These are phyloP conservation scores for Ectemnius cavifrons DNA, from an alignment of 2,888 invertebrate genomes.

Conservation along the genomic window DNA sequence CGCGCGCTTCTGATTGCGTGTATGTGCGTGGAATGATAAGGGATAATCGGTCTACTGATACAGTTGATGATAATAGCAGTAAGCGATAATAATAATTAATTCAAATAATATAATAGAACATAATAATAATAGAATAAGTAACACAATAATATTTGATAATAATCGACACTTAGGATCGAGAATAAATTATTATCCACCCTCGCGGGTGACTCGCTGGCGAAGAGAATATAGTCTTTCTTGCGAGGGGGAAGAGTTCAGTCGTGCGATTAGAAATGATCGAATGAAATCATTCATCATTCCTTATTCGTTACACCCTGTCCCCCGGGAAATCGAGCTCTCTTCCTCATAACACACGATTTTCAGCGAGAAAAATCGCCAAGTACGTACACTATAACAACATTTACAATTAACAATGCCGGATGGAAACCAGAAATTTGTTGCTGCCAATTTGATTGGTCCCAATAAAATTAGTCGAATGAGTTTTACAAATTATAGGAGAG, in stretches of 20 bases:
- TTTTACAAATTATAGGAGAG: too few relatives aligned
- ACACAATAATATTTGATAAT: conserved; percentile 41
- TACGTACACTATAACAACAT: too few relatives aligned
- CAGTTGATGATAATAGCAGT: conserved; percentile 51
- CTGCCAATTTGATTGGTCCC: too few relatives aligned
- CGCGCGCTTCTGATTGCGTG: background rate
- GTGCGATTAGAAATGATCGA: conserved; percentile 32
- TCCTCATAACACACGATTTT: too few relatives aligned
- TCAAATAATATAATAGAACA: conserved; percentile 30
- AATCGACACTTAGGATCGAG: conserved; percentile 37
- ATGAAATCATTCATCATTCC: conserved; percentile 25
- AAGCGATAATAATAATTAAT: conserved; percentile 49
- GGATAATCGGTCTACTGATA: conserved; percentile 38
- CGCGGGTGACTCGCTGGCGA: conserved; percentile 22
- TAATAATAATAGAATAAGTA: conserved; percentile 41
- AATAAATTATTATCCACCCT: conserved; percentile 55
- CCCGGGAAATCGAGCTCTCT: background rate
- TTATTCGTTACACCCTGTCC: conserved; percentile 18
- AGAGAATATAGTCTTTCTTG: conserved; percentile 23
- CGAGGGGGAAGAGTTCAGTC: conserved; percentile 39
- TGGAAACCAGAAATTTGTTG: too few relatives aligned
- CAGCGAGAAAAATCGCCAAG: too few relatives aligned
- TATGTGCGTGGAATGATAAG: conserved; percentile 26
- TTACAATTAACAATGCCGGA: too few relatives aligned
- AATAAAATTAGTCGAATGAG: too few relatives aligned